Evolutionary conservation across 2,797 vertebrate species (phyloP).

Genomic region (Dendrocincla tyrannina): DNA sequence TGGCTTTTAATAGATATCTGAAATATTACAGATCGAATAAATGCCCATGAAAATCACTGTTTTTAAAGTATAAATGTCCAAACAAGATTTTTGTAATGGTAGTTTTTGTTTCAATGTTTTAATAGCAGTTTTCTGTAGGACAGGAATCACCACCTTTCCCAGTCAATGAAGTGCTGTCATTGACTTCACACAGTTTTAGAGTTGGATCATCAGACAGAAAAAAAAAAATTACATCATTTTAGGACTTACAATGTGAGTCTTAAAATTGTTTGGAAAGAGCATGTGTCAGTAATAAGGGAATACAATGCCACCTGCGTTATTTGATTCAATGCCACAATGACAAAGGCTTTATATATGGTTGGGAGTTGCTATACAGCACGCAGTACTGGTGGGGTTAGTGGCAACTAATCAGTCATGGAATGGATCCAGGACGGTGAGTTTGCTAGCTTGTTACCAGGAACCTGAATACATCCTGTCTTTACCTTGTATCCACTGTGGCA

Average conservation of each 20-base stretch:
- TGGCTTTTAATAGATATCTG: conserved; percentile 21
- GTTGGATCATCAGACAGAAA: not conserved
- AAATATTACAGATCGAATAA: conserved; percentile 20
- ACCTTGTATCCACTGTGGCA: not conserved
- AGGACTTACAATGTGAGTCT: not conserved
- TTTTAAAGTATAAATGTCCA: not conserved
- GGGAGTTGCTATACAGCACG: fast-evolving
- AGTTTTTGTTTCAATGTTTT: not conserved
- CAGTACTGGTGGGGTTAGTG: not conserved
- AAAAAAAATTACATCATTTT: not conserved
- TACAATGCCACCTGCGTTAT: not conserved
- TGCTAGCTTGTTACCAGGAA: not conserved
- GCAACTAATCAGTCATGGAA: fast-evolving
- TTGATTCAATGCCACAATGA: not conserved
- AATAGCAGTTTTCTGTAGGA: not conserved
- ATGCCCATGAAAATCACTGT: not conserved
- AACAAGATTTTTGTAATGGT: not conserved
- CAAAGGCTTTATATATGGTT: not conserved
- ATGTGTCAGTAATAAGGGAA: not conserved
- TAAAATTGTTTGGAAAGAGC: not conserved
- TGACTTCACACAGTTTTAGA: not conserved
- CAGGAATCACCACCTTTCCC: not conserved
- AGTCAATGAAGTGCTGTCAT: not conserved
- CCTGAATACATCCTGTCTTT: not conserved
- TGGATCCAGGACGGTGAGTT: not conserved